Evolutionary conservation across 1,140 invertebrate species (phyloP).

Genomic region (Lanistes nyassanus): DNA sequence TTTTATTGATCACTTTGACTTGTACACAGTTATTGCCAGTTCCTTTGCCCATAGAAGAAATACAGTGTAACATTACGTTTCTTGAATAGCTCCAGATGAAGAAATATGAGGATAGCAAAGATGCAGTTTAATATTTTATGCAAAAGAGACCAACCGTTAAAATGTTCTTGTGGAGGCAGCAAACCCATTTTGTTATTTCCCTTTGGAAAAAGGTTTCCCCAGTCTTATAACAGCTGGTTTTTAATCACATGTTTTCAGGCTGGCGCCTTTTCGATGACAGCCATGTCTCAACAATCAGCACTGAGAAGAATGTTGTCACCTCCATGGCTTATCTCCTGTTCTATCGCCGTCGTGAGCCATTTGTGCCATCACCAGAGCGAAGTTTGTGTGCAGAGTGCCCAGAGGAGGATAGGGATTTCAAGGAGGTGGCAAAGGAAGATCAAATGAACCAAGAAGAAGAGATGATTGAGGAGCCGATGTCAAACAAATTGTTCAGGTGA

Average conservation of each 20-base stretch:
- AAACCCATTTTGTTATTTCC: too few relatives aligned
- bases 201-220: too few relatives aligned
- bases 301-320: constrained; percentile 65
- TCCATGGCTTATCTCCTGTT: constrained; percentile 69
- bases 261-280: constrained; percentile 70
- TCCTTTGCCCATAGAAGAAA: too few relatives aligned
- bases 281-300: constrained; percentile 57
- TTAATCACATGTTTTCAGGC: constrained; percentile 52
- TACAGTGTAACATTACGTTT: too few relatives aligned
- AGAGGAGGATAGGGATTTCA: constrained; percentile 17
- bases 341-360: constrained; percentile 62
- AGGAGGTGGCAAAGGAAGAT: constrained; percentile 11
- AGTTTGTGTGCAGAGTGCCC: not conserved
- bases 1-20: too few relatives aligned
- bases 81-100: too few relatives aligned
- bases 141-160: too few relatives aligned
- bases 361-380: constrained; percentile 15
- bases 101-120: too few relatives aligned
- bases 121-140: too few relatives aligned
- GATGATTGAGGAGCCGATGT: constrained; percentile 17
- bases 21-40: too few relatives aligned
- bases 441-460: constrained; percentile 3
- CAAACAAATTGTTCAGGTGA: constrained; percentile 6
- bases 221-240: too few relatives aligned
- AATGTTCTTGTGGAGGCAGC: too few relatives aligned